Conservation (phyloP, 2,113 vertebrate genomes). For the Thamnaconus septentrionalis region DNA sequence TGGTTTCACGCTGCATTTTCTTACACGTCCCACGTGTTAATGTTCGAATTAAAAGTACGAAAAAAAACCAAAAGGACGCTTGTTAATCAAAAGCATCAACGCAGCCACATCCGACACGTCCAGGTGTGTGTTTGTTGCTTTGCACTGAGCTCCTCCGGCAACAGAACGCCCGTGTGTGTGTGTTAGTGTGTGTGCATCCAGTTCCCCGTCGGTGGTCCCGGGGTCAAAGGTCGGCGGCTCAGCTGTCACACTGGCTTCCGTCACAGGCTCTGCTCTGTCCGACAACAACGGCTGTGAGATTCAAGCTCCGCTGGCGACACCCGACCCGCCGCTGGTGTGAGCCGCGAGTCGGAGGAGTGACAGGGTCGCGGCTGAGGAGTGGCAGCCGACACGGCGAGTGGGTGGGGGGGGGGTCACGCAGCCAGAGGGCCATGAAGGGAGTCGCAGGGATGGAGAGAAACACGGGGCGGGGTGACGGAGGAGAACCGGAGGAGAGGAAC, state of each 20-base stretch:
- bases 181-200: slow-evolving; percentile 26
- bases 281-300: slow-evolving; percentile 54
- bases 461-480: slow-evolving; percentile 51
- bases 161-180: neutral
- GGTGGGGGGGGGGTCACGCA: slow-evolving; percentile 49
- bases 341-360: slow-evolving; percentile 54
- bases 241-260: slow-evolving; percentile 63
- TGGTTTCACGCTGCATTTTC: neutral
- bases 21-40: neutral
- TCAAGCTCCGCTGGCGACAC: slow-evolving; percentile 60
- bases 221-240: slow-evolving; percentile 65
- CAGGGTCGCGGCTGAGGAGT: slow-evolving; percentile 42
- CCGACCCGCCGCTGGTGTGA: slow-evolving; percentile 31
- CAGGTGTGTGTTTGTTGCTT: slow-evolving; percentile 1
- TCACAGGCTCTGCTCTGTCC: slow-evolving; percentile 61
- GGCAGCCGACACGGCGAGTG: slow-evolving; percentile 41
- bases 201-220: slow-evolving; percentile 28
- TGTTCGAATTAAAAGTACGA: too few relatives aligned
- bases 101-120: neutral
- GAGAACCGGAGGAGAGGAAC: slow-evolving; percentile 50
- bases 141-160: neutral
- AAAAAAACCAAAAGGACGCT: too few relatives aligned
- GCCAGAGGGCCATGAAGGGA: slow-evolving; percentile 63
- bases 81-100: neutral
- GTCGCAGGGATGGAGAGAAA: slow-evolving; percentile 49